Base-by-base conservation (phyloP, 2,113 vertebrate genomes). In the Neoarius graeffei region DNA sequence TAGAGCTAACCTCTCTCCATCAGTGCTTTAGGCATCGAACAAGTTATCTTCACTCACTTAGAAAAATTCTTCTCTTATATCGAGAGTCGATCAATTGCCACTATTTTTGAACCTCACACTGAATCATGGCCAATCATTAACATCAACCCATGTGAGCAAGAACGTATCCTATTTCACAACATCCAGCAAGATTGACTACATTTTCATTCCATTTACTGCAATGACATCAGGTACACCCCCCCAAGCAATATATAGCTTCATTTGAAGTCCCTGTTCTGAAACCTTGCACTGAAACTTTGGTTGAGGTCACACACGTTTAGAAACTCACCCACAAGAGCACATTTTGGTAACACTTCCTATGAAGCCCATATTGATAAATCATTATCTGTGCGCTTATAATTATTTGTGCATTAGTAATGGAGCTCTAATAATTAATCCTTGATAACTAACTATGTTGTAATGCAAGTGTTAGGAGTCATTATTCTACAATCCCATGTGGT, bases 21-120 rank as follows among this genome's bases (percentile, higher is more conserved):
- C 79, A 88, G 92, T 35, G 89, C 86, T 90, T 84, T 83, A 59
- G 89, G 82, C 90, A 80, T 81, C 86, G 11, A 91, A 90, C 89
- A 91, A 93, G 93, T 88, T 91, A 92, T 92, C 92, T 92, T 92
- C 87, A 89, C 87, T 84, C 25, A 82, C 91, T 94, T 90, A 93
- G 93, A 91, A 93, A 93, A 93, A 94, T 92, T 90, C 86, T 88
- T 87, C 62, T 27, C 20, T 87, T 90, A 91, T 92, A 93, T 92
- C 14, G 27, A 86, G 92, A 79, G 89, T 85, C 89, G 88, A 89
- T 85, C 92, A 92, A 92, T 89, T 92, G 90, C 90, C 90, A 14
- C 50, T 57, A 91, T 88, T 27, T n/a, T 81, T 88, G 84, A 85
- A 76, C 59, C 56, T 85, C 59, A 11, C 50, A 54, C 17, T 30